Evolutionary conservation across 1,140 invertebrate genomes (phyloP), one percentile per base, ranked within the genome.

Genomic region (Physella acuta): DNA sequence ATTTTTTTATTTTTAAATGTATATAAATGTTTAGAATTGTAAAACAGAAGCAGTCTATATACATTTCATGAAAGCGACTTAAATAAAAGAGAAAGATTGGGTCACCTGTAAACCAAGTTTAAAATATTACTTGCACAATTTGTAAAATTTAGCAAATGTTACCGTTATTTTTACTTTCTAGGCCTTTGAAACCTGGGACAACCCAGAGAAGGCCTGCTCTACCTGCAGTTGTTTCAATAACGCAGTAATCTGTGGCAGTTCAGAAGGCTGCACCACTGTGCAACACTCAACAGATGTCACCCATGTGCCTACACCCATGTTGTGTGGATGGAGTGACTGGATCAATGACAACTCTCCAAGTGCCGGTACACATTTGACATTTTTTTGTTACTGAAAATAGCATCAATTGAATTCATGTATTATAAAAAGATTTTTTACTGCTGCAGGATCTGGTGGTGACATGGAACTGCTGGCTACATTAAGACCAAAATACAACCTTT

Each of bases 241-340:
- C 17, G 73, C 71, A 34, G 74, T 73, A 5, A 49, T 70, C 26
- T 79, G 78, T 71, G 65, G 66, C 36, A 73, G 53, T 17, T 56
- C 70, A 39, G 31, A 75, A 11, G 24, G 49, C n/a, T 58, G 64
- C 26, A 64, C 52, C 51, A 64, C 74, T 30, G 26, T 52, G 16
- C 49, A n/a, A 33, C 69, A 28, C 34, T 64, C 44, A 51, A 52
- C 31, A 30, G 59, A 44, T 58, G 51, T 3, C 5, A 63, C 56
- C n/a, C n/a, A n/a, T n/a, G 24, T 28, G 20, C 53, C 68, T 4
- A 58, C 44, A 14, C 76, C 73, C 44, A 73, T 70, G 30, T 26
- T 64, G 16, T 80, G 79, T 71, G 58, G 70, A 3, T 80, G 77
- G 77, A 78, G 75, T 26, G 63, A 74, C 24, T 81, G 79, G 79